Conservation (phyloP, 2,888 invertebrate species). For the Philaethria dido region DNA sequence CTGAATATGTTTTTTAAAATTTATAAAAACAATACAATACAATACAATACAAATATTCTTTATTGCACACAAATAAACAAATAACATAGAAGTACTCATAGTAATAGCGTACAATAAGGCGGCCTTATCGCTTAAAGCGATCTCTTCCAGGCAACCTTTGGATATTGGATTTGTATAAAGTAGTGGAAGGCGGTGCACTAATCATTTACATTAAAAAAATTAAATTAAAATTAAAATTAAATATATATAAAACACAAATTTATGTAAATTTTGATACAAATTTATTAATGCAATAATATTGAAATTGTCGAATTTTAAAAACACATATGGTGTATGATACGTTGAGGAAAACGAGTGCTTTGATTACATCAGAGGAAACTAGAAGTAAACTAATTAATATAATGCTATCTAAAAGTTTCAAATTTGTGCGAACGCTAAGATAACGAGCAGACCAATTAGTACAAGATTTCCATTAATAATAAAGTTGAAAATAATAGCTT, state of each 20-base stretch:
- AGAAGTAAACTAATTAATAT: slow-evolving; percentile 26
- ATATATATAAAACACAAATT: no score
- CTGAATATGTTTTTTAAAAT: slow-evolving; percentile 1
- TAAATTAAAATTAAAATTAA: no score
- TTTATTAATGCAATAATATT: background rate
- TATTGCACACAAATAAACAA: no score
- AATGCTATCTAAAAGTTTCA: slow-evolving; percentile 28
- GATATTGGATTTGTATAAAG: no score
- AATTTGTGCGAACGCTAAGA: slow-evolving; percentile 20
- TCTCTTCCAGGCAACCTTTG: no score
- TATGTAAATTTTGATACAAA: background rate
- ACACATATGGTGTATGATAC: slow-evolving; percentile 22
- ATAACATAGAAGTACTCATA: no score
- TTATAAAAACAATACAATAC: no score
- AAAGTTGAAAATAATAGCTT: slow-evolving; percentile 15
- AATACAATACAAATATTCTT: no score
- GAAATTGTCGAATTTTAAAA: background rate
- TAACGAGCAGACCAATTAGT: slow-evolving; percentile 32
- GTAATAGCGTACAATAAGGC: no score
- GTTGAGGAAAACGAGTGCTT: background rate
- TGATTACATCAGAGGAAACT: slow-evolving; percentile 18
- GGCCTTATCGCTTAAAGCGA: no score
- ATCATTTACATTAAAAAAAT: no score
- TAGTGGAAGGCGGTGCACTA: no score
- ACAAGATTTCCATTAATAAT: slow-evolving; percentile 23